These are phyloP conservation scores for Pelobates fuscus DNA, from an alignment of 2,113 vertebrate species.

Conservation along the genomic window DNA sequence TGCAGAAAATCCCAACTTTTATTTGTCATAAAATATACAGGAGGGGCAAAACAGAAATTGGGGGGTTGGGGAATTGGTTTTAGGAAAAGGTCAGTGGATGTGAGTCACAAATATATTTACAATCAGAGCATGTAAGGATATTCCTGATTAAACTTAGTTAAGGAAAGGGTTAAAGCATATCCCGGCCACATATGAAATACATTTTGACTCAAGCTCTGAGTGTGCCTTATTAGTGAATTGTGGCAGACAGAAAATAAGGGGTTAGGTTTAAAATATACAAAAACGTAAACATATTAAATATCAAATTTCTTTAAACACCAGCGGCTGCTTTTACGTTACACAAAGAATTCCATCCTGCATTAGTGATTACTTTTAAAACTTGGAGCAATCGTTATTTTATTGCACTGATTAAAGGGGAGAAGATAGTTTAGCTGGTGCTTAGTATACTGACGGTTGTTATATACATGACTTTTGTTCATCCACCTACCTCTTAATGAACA, in stretches of 20 bases:
- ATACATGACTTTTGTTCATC: too few relatives aligned
- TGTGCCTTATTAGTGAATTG: slow-evolving; percentile 33
- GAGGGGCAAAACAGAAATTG: slow-evolving; percentile 42
- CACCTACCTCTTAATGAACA: too few relatives aligned
- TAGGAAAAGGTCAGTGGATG: background rate
- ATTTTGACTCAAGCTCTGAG: slow-evolving; percentile 4
- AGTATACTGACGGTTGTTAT: too few relatives aligned
- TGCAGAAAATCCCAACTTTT: slow-evolving; percentile 48
- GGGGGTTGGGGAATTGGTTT: background rate
- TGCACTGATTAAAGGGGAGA: too few relatives aligned
- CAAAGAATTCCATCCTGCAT: slow-evolving; percentile 14
- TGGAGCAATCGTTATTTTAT: too few relatives aligned
- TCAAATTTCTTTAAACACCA: slow-evolving; percentile 32
- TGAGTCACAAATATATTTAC: background rate
- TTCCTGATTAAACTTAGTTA: background rate
- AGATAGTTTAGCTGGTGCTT: too few relatives aligned
- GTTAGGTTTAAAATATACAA: slow-evolving; percentile 30
- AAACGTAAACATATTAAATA: slow-evolving; percentile 36
- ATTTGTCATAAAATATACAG: slow-evolving; percentile 28
- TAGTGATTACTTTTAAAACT: background rate
- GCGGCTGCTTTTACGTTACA: slow-evolving; percentile 30
- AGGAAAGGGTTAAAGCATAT: slow-evolving; percentile 21
- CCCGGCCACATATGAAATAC: slow-evolving; percentile 1
- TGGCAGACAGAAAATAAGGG: slow-evolving; percentile 38
- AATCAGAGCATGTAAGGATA: background rate